Percentiles rank a stretch among this genome's conserved stretches.
Evolutionary conservation across 1,140 invertebrate genomes (phyloP).

Genomic region (Hermetia illucens): DNA sequence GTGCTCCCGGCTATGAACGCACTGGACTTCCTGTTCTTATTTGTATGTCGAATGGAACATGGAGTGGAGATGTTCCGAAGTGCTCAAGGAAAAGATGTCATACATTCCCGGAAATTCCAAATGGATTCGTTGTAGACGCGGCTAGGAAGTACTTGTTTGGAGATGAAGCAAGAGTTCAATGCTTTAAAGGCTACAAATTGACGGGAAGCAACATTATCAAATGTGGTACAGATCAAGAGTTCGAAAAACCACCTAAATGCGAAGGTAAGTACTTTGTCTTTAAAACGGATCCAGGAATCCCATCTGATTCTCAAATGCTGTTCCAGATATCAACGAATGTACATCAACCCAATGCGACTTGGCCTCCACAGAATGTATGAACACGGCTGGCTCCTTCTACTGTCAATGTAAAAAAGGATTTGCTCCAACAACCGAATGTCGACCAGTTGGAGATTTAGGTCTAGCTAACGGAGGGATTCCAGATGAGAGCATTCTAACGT

Average conservation of each 20-base stretch:
- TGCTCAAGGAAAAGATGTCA: constrained; percentile 77
- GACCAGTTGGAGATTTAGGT: constrained; percentile 76
- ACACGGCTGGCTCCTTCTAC: constrained; percentile 79
- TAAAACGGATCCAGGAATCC: constrained; percentile 16
- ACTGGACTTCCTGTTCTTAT: constrained; percentile 78
- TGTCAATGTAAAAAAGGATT: constrained; percentile 82
- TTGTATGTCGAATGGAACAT: constrained; percentile 93
- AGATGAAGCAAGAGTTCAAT: constrained; percentile 85
- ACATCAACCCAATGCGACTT: constrained; percentile 74
- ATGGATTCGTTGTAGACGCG: constrained; percentile 69
- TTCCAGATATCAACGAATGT: constrained; percentile 80
- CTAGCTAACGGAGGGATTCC: constrained; percentile 79
- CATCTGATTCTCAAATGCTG: constrained; percentile 14
- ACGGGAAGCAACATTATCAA: constrained; percentile 75
- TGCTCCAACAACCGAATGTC: constrained; percentile 72
- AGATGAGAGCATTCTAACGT: constrained; percentile 77
- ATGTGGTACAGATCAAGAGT: constrained; percentile 74
- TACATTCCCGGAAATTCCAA: constrained; percentile 66
- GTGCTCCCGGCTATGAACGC: constrained; percentile 82
- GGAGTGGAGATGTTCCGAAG: constrained; percentile 81
- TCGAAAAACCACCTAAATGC: constrained; percentile 71
- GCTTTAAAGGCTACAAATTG: constrained; percentile 75
- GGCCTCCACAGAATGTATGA: constrained; percentile 82
- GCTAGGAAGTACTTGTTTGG: constrained; percentile 66
- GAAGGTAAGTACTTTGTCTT: constrained; percentile 35